Evolutionary conservation across 1,140 invertebrate genomes (phyloP).

Genomic region (Tetragonula clypearis): DNA sequence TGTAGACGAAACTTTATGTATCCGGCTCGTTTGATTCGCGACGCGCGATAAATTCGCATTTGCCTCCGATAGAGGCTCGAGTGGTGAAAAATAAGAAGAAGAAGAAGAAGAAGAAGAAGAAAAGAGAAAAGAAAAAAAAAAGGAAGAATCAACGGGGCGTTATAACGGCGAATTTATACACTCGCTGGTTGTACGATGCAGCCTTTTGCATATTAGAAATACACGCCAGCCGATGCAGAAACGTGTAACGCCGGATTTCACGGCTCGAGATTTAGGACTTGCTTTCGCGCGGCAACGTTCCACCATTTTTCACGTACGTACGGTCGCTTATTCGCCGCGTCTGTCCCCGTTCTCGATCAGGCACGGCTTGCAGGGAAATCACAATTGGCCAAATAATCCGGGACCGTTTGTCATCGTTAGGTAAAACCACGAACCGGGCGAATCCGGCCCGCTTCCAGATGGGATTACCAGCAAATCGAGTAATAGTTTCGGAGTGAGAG

Average conservation of each 20-base stretch:
- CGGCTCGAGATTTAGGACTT: conserved; percentile 34
- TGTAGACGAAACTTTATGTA: conserved; percentile 19
- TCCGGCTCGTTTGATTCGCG: conserved; percentile 33
- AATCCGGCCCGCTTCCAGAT: conserved; percentile 18
- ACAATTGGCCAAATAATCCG: conserved; percentile 45
- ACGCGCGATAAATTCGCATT: conserved; percentile 44
- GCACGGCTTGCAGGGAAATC: conserved; percentile 4
- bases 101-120: too few relatives aligned
- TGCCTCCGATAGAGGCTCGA: background rate
- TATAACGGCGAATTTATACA: conserved; percentile 43
- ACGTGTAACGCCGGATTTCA: conserved; percentile 26
- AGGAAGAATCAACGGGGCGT: background rate
- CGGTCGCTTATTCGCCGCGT: conserved; percentile 31
- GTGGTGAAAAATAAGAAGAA: background rate
- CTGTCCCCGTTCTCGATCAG: background rate
- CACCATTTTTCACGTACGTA: conserved; percentile 36
- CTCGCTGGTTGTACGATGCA: background rate
- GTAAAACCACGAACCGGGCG: conserved; percentile 23
- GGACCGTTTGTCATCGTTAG: conserved; percentile 55
- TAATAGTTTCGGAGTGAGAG: conserved; percentile 30
- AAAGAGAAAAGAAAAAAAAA: too few relatives aligned
- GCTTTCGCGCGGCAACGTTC: background rate
- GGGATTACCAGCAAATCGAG: conserved; percentile 19
- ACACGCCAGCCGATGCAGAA: background rate
- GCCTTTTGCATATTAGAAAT: conserved; percentile 19